Conservation (phyloP, 2,888 invertebrate species). For the Acanthosepion esculentum region DNA sequence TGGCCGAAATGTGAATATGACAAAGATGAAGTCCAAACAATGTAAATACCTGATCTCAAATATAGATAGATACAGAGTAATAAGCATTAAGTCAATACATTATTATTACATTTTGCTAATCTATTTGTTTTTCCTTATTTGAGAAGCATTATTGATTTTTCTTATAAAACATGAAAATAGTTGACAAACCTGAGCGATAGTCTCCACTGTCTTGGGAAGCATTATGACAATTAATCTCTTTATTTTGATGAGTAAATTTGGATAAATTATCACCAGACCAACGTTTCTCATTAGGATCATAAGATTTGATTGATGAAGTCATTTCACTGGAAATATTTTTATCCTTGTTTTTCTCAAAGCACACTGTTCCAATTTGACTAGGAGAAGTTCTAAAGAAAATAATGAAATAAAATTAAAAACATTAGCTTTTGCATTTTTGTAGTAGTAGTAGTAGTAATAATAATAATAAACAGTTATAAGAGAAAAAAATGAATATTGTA, state of each 20-base stretch:
- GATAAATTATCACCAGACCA: conserved; percentile 48
- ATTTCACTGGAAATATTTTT: background rate
- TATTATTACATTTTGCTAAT: too few relatives aligned
- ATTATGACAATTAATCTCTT: conserved; percentile 51
- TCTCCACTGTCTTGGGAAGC: conserved; percentile 67
- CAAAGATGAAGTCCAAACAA: too few relatives aligned
- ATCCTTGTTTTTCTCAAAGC: conserved; percentile 14
- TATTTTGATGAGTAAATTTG: conserved; percentile 53
- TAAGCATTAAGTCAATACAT: too few relatives aligned
- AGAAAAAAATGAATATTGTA: too few relatives aligned
- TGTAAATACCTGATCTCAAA: too few relatives aligned
- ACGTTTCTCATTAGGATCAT: background rate
- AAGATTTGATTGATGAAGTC: conserved; percentile 36
- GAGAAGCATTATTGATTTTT: too few relatives aligned
- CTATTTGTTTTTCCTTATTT: too few relatives aligned
- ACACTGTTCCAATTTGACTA: conserved; percentile 39
- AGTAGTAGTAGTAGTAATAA: too few relatives aligned
- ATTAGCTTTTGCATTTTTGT: too few relatives aligned
- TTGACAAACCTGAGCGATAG: conserved; percentile 53
- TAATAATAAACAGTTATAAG: too few relatives aligned
- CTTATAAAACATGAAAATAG: background rate
- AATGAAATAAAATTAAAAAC: background rate
- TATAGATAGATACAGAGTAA: too few relatives aligned
- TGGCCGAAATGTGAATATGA: too few relatives aligned
- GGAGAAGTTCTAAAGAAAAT: background rate